phyloP scores from a whole-genome alignment of 2,888 invertebrate species.

The Cotesia congregata region DNA sequence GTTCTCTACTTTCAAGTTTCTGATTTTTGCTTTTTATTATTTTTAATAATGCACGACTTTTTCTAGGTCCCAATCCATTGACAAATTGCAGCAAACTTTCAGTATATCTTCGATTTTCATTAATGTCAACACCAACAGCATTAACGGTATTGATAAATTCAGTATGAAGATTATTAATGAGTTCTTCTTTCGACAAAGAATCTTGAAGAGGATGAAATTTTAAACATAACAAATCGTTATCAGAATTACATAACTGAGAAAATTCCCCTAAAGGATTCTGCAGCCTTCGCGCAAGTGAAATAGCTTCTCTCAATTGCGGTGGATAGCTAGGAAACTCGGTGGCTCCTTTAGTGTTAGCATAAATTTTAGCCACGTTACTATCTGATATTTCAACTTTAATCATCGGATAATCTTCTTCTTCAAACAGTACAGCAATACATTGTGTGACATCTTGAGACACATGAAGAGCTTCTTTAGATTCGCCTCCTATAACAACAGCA shows the following conservation, averaged over 20 bases:
- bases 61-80: constrained; percentile 96
- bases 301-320: constrained; percentile 88
- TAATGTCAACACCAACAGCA: constrained; percentile 98
- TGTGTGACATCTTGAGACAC: constrained; percentile 84
- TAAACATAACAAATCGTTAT: constrained; percentile 96
- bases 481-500: constrained; percentile 91
- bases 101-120: constrained; percentile 89
- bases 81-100: constrained; percentile 95
- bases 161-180: constrained; percentile 86
- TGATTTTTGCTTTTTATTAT: constrained; percentile 92
- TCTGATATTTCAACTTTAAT: constrained; percentile 94
- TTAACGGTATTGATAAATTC: constrained; percentile 97
- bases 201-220: constrained; percentile 90
- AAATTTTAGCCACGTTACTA: constrained; percentile 93
- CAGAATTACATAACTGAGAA: constrained; percentile 94
- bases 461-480: constrained; percentile 88
- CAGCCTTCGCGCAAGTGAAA: constrained; percentile 90
- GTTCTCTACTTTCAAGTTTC: constrained; percentile 93
- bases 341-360: constrained; percentile 88
- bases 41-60: constrained; percentile 89
- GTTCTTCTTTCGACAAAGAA: constrained; percentile 85
- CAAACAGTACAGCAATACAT: constrained; percentile 80
- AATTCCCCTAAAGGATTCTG: constrained; percentile 98
- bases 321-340: constrained; percentile 96
- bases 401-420: constrained; percentile 88